phyloP scores from a whole-genome alignment of 2,113 vertebrate genomes.

The Galemys pyrenaicus region DNA sequence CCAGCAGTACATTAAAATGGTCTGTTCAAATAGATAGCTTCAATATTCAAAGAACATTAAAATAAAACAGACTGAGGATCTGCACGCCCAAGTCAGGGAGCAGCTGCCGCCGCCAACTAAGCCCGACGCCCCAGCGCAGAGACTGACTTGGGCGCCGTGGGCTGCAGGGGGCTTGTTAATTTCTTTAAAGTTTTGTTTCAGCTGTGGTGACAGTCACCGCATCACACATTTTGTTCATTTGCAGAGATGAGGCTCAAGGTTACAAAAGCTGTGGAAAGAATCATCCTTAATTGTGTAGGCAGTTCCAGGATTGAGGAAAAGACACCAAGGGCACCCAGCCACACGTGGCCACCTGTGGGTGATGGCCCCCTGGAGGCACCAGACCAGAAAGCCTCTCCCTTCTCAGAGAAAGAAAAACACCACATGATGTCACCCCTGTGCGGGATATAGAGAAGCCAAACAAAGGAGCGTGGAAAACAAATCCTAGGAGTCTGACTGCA shows the following conservation, averaged over 20 bases:
- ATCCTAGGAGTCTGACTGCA: too few species aligned
- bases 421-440: too few species aligned
- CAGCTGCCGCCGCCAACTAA: slow-evolving; percentile 19
- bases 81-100: background rate
- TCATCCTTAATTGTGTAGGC: slow-evolving; percentile 52
- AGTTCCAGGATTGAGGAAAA: slow-evolving; percentile 43
- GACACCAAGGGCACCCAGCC: background rate
- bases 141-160: background rate
- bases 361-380: background rate
- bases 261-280: slow-evolving; percentile 55
- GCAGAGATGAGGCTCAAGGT: slow-evolving; percentile 72
- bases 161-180: background rate
- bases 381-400: background rate
- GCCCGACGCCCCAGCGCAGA: background rate
- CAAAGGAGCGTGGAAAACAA: too few species aligned
- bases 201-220: slow-evolving; percentile 61
- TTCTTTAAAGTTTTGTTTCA: background rate
- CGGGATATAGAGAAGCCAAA: too few species aligned
- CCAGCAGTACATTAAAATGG: background rate
- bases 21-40: slow-evolving; percentile 30
- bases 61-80: slow-evolving; percentile 23
- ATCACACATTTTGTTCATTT: slow-evolving; percentile 71
- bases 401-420: background rate
- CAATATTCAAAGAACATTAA: slow-evolving; percentile 14
- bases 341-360: background rate